phyloP scores from a whole-genome alignment of 1,140 invertebrate genomes.

The Oryzaephilus surinamensis region DNA sequence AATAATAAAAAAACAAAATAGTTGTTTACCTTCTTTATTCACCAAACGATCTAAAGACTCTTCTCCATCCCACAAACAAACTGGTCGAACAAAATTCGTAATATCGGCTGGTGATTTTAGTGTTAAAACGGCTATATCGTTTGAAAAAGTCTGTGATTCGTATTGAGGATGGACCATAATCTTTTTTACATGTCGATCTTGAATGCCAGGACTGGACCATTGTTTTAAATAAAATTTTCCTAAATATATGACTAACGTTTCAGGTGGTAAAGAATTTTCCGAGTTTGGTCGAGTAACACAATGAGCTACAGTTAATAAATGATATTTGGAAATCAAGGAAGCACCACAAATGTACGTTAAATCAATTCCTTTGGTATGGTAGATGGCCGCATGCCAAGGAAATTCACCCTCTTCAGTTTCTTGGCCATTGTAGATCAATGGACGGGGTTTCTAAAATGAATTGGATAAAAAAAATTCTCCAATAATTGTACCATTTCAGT shows the following conservation, averaged over 20 bases:
- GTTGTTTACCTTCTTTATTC: conserved; percentile 22
- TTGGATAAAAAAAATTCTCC: no score
- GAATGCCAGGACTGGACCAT: conserved; percentile 30
- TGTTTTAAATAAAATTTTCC: conserved; percentile 32
- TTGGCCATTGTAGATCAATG: conserved; percentile 32
- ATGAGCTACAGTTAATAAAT: conserved; percentile 76
- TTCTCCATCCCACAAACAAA: conserved; percentile 41
- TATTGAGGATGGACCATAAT: conserved; percentile 49
- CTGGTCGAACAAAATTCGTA: conserved; percentile 43
- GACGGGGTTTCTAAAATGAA: no score
- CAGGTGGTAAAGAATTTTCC: conserved; percentile 19
- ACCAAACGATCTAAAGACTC: conserved; percentile 18
- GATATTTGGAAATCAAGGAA: conserved; percentile 58
- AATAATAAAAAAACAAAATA: neutral
- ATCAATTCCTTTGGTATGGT: conserved; percentile 27
- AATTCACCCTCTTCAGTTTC: conserved; percentile 30
- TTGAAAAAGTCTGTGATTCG: conserved; percentile 42
- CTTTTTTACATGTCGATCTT: conserved; percentile 35
- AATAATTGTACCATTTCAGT: neutral
- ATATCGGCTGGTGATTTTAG: conserved; percentile 38
- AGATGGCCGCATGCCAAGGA: conserved; percentile 32
- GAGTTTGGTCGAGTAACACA: conserved; percentile 46
- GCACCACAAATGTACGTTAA: conserved; percentile 61
- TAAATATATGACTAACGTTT: conserved; percentile 28
- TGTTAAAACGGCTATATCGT: conserved; percentile 55